Evolutionary conservation across 2,888 invertebrate genomes (phyloP), one percentile per base, ranked within the genome.

Genomic region (Augiades crinisus): DNA sequence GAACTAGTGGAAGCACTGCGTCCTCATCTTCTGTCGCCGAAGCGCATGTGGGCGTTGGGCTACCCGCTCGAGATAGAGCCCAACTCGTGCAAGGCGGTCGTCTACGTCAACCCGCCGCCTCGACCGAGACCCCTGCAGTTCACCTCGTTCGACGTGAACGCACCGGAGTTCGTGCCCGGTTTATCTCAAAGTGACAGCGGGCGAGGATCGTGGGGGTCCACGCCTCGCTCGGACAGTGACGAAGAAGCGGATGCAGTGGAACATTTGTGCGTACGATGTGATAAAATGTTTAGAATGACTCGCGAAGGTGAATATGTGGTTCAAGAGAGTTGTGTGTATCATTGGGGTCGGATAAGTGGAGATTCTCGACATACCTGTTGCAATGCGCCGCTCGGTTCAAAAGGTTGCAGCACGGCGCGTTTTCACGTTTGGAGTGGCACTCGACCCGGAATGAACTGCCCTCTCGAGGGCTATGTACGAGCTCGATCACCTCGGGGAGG

Each of bases 401-500:
- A 79, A 34, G 96, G 96, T 0, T 97, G 96, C 78, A 90, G 91
- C 4, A 79, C 78, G 2, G 92, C 92, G 0, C 88, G 90, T 6
- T 78, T 91, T 53, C 97, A 97, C 75, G 96, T 97, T 0, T 96
- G 95, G 95, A 92, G 90, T 41, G 96, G 96, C 0, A 80, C 93
- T 0, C 81, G 86, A 8, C 90, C 91, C 2, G 95, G 96, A 2
- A 81, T 93, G 62, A 96, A 96, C 71, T 95, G 95, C 0, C 95
- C 95, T 0, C 91, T 93, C 56, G 90, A 91, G 12, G 94, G 93
- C 17, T 95, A 92, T 68, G 92, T 93, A 0, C 83, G 91, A 41
- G 94, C 94, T 1, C 77, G 85, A 51, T 82, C 83, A 37, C 79
- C 85, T 40, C 85, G 90, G 5, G 81, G 84, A 19, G 91, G 92